Evolutionary conservation across 2,797 vertebrate genomes (phyloP), one percentile per base, ranked within the genome.

Genomic region (Sciaenops ocellatus): DNA sequence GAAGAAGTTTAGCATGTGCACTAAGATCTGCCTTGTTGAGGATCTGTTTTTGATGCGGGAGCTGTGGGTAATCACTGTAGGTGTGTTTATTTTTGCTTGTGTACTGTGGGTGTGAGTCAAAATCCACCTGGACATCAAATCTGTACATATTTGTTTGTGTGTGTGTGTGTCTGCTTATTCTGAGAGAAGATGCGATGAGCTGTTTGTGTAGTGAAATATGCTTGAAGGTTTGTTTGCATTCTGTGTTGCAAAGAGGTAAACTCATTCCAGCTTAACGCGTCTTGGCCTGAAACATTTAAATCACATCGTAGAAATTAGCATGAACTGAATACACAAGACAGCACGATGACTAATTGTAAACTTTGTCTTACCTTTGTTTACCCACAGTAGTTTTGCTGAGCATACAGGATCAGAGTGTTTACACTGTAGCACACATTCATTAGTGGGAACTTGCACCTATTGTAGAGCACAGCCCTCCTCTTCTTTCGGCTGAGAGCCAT

Each of bases 1-100:
- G 89, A 93, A 91, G 90, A 82, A 82, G 90, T 87, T 87, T 87
- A 92, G 87, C 85, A 60, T 76, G 76, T 81, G 76, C 72, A 61
- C 84, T 77, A 69, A 89, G 73, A 83, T 89, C 88, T 80, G 81
- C 88, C 84, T 78, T 65, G 64, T 78, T 61, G 41, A 54, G 47
- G 63, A 56, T 74, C 55, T 78, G 76, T 77, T 78, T 80, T 46
- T 82, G 56, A 80, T 72, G 79, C 56, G 16, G 64, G 67, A 70
- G 83, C 80, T 50, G 46, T 60, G 68, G 70, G 78, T 89, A 87
- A 90, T 90, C 76, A 82, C 56, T 73, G 75, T 9, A 61, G 74
- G 63, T 68, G 80, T 77, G 73, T 72, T 80, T 87, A 30, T 79
- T 83, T 85, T 57, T 83, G 22, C 68, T 51, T 75, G 66, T 66